Conservation (phyloP, 2,113 vertebrate species). For the Brevimyrus niger region DNA sequence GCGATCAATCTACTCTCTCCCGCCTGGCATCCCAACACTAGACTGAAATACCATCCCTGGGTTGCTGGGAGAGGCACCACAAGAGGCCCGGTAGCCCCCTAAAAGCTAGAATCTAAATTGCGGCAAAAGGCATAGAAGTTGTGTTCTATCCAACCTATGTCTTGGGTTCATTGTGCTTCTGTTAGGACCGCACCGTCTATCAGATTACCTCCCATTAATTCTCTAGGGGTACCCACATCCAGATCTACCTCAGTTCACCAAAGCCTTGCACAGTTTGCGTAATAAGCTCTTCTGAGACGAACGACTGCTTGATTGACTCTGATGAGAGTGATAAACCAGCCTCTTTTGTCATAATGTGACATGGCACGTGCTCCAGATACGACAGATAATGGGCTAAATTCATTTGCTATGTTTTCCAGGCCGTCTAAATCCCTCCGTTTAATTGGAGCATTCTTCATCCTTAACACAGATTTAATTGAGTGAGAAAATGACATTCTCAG, state of each 20-base stretch:
- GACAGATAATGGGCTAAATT: constrained; percentile 22
- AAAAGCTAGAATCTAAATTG: neutral
- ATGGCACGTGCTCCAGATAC: constrained; percentile 8
- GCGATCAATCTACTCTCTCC: neutral
- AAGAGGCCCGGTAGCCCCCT: neutral
- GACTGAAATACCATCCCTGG: neutral
- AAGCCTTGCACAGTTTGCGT: neutral
- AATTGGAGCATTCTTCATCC: constrained; percentile 29
- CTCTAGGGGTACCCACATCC: neutral
- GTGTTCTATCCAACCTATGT: neutral
- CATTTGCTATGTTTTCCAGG: constrained; percentile 22
- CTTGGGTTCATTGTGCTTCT: neutral
- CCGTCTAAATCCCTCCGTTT: constrained; percentile 21
- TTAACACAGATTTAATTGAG: constrained; percentile 39
- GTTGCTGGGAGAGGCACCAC: neutral
- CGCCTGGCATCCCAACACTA: neutral
- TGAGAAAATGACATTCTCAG: constrained; percentile 53
- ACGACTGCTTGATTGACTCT: constrained; percentile 17
- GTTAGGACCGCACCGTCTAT: neutral
- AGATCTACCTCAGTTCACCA: neutral
- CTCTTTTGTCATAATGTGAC: constrained; percentile 12
- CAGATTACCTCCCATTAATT: neutral
- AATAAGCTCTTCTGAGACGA: neutral
- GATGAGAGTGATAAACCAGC: constrained; percentile 22
- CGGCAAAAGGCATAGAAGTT: neutral